phyloP scores from a whole-genome alignment of 2,888 invertebrate genomes.

The Lochmaea crataegi region DNA sequence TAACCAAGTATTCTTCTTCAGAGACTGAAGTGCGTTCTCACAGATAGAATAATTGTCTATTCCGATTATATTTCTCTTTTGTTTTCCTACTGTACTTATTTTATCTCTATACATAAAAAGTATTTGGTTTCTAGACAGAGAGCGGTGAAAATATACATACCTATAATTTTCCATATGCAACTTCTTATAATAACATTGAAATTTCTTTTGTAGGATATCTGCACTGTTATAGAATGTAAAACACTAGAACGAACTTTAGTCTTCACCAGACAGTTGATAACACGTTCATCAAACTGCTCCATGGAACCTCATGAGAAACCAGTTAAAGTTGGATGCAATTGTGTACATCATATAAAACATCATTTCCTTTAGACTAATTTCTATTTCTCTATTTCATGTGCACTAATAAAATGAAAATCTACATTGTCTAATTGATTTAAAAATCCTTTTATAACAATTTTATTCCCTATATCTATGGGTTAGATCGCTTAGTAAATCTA shows the following conservation, averaged over 20 bases:
- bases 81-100: too few species aligned
- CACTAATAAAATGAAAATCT: neutral
- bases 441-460: neutral
- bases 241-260: constrained; percentile 36
- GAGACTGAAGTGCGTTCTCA: too few species aligned
- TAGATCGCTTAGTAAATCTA: too few species aligned
- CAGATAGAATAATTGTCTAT: too few species aligned
- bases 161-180: too few species aligned
- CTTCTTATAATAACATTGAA: neutral
- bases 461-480: neutral
- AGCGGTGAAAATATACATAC: too few species aligned
- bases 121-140: too few species aligned
- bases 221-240: constrained; percentile 37
- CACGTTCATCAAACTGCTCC: constrained; percentile 22
- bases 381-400: neutral
- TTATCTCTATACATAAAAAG: too few species aligned
- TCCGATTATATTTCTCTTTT: too few species aligned
- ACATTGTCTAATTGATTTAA: neutral
- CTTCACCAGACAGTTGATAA: constrained; percentile 30
- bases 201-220: constrained; percentile 37
- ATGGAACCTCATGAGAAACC: constrained; percentile 37
- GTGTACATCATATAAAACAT: constrained; percentile 48
- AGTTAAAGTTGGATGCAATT: constrained; percentile 51
- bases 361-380: constrained; percentile 32
- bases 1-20: too few species aligned